These are phyloP conservation scores for Caenorhabditis auriculariae DNA, from an alignment of 2,888 invertebrate genomes.

Conservation along the genomic window DNA sequence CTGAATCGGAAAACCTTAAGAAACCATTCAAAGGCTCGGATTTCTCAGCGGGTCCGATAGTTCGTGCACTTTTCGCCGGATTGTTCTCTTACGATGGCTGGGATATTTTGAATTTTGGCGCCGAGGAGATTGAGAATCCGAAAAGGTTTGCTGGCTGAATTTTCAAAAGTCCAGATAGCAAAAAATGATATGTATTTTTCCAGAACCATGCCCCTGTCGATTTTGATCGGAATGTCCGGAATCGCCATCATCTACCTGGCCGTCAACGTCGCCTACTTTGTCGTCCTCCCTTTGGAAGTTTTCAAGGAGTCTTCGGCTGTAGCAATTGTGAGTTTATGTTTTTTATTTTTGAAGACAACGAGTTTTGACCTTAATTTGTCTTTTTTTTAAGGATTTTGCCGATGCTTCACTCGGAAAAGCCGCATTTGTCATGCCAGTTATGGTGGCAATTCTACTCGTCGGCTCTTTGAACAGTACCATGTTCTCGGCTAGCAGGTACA, in stretches of 20 bases:
- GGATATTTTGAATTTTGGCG: constrained; percentile 62
- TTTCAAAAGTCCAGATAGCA: neutral
- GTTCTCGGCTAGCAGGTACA: constrained; percentile 56
- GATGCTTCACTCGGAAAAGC: constrained; percentile 47
- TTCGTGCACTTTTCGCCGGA: constrained; percentile 54
- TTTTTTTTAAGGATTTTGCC: constrained; percentile 46
- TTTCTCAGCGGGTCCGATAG: constrained; percentile 35
- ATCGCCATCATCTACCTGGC: constrained; percentile 52
- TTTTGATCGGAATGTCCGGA: constrained; percentile 56
- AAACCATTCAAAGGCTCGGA: constrained; percentile 34
- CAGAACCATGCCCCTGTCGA: constrained; percentile 59
- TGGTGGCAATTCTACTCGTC: constrained; percentile 56
- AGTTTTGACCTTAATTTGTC: neutral
- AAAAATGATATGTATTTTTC: neutral
- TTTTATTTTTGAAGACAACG: neutral
- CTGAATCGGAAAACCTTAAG: constrained; percentile 20
- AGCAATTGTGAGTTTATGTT: constrained; percentile 39
- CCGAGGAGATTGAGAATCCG: constrained; percentile 59
- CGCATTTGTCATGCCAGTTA: constrained; percentile 51
- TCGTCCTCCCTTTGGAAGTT: constrained; percentile 43
- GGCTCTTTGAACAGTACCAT: constrained; percentile 58
- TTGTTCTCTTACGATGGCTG: constrained; percentile 58
- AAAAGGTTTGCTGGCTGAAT: constrained; percentile 24
- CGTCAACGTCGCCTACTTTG: constrained; percentile 56
- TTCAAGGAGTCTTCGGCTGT: constrained; percentile 48